Conservation (phyloP, 2,888 invertebrate species). For the Scaeva pyrastri region DNA sequence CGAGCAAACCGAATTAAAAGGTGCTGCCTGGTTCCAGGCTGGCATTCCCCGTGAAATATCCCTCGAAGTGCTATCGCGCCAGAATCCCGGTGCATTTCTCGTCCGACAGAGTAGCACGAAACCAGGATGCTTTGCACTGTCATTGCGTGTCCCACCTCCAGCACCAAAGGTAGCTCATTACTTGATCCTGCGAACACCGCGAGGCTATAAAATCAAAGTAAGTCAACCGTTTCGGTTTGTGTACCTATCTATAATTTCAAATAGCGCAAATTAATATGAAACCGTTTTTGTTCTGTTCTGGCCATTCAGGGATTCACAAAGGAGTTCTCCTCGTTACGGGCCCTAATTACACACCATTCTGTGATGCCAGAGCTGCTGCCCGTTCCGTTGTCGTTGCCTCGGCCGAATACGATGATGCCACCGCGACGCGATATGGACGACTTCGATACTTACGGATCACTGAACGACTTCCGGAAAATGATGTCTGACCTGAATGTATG, state of each 20-base stretch:
- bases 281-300: slow-evolving; percentile 40
- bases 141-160: slow-evolving; percentile 94
- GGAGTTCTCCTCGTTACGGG: slow-evolving; percentile 95
- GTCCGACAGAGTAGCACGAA: slow-evolving; percentile 97
- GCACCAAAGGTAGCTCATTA: slow-evolving; percentile 95
- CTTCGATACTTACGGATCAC: slow-evolving; percentile 89
- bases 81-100: slow-evolving; percentile 97
- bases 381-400: slow-evolving; percentile 93
- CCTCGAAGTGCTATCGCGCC: slow-evolving; percentile 94
- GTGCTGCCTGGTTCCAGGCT: slow-evolving; percentile 98
- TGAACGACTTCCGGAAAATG: slow-evolving; percentile 90
- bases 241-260: slow-evolving; percentile 34
- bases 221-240: slow-evolving; percentile 74
- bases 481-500: slow-evolving; percentile 89
- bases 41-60: slow-evolving; percentile 98
- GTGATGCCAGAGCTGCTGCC: slow-evolving; percentile 99
- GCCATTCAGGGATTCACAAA: slow-evolving; percentile 95
- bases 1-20: slow-evolving; percentile 92
- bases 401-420: slow-evolving; percentile 83
- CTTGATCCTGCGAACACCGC: slow-evolving; percentile 93
- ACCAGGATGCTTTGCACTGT: slow-evolving; percentile 96
- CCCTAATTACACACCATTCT: slow-evolving; percentile 98
- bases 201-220: slow-evolving; percentile 97
- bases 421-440: slow-evolving; percentile 87
- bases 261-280: slow-evolving; percentile 56